Conservation (phyloP, 2,888 invertebrate species). For the Phortica okadai region DNA sequence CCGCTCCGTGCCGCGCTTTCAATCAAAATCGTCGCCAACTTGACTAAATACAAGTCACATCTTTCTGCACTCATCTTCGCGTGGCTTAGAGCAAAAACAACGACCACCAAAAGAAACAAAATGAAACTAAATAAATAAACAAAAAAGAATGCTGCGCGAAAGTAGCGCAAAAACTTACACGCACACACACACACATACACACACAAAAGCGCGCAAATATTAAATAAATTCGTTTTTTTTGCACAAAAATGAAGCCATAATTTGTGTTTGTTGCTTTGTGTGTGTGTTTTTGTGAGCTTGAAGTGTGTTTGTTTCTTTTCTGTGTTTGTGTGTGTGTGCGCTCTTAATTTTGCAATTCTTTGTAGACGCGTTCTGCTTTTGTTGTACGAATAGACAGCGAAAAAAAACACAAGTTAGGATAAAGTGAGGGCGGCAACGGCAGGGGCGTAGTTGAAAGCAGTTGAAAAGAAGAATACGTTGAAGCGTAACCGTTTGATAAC, state of each 20-base stretch:
- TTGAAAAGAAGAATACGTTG: not conserved
- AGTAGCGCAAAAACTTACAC: conserved; percentile 7
- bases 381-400: not conserved
- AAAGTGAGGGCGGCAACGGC: not conserved
- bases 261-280: not conserved
- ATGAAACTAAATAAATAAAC: not conserved
- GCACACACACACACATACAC: too few species aligned
- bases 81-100: not conserved
- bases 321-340: not conserved
- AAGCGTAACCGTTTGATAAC: conserved; percentile 14
- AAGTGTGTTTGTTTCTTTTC: not conserved
- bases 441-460: not conserved
- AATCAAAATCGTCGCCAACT: too few species aligned
- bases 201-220: too few species aligned
- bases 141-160: not conserved
- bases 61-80: too few species aligned
- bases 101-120: not conserved
- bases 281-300: not conserved
- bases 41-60: too few species aligned
- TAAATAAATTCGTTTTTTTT: too few species aligned
- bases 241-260: not conserved
- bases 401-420: not conserved
- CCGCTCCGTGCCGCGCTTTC: too few species aligned
- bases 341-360: not conserved
- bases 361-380: not conserved